These are phyloP conservation scores for Aulostomus chinensis DNA, from an alignment of 2,797 vertebrate species.

Conservation along the genomic window DNA sequence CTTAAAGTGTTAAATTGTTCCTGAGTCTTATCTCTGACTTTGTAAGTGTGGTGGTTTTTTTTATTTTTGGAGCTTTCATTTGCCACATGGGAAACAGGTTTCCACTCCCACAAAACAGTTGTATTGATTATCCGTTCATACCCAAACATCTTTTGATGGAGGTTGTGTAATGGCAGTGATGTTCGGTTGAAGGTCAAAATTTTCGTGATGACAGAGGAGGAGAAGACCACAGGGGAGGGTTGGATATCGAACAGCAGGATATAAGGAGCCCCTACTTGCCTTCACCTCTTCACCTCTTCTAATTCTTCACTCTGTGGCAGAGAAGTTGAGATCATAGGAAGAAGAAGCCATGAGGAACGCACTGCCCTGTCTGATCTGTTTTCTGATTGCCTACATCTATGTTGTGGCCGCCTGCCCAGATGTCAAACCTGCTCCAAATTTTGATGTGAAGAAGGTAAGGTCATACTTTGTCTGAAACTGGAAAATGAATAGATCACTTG, in stretches of 20 bases:
- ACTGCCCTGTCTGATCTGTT: slow-evolving; percentile 61
- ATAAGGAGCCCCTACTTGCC: slow-evolving; percentile 50
- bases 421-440: slow-evolving; percentile 76
- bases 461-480: too few species aligned
- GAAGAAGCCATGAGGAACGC: slow-evolving; percentile 62
- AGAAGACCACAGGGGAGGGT: slow-evolving; percentile 12
- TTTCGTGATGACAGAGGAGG: slow-evolving; percentile 34
- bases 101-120: slow-evolving; percentile 35
- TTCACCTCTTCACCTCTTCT: slow-evolving; percentile 6
- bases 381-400: slow-evolving; percentile 77
- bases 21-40: too few species aligned
- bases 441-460: slow-evolving; percentile 87
- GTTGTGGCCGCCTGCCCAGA: slow-evolving; percentile 50
- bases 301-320: not conserved
- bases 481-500: too few species aligned
- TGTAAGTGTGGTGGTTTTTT: too few species aligned
- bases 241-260: slow-evolving; percentile 33
- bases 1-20: too few species aligned
- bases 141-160: slow-evolving; percentile 14
- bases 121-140: slow-evolving; percentile 32
- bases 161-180: slow-evolving; percentile 52
- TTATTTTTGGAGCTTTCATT: not conserved
- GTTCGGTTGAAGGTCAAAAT: slow-evolving; percentile 32
- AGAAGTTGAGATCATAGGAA: slow-evolving; percentile 1
- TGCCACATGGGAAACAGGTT: slow-evolving; percentile 4